Evolutionary conservation across 2,888 invertebrate genomes (phyloP).

Genomic region (Aphodius granarius): DNA sequence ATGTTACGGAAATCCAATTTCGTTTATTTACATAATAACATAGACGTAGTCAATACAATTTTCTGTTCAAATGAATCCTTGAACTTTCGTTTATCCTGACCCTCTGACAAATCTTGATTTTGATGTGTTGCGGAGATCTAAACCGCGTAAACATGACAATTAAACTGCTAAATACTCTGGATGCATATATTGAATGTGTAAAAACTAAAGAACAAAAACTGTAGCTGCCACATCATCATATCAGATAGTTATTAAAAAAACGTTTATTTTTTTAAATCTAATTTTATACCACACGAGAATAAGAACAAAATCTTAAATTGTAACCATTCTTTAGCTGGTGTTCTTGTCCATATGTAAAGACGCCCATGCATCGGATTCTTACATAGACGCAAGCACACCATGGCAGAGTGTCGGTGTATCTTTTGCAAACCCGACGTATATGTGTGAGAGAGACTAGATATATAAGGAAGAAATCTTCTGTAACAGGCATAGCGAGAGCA

Average conservation of each 20-base stretch:
- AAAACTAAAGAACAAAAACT: no score
- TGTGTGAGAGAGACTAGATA: background rate
- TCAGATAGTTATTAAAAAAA: no score
- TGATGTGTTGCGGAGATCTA: background rate
- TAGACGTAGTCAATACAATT: background rate
- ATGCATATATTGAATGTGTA: no score
- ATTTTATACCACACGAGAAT: no score
- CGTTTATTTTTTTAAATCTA: no score
- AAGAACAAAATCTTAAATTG: no score
- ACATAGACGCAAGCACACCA: background rate
- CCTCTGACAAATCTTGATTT: background rate
- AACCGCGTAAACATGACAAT: background rate
- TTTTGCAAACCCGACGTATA: background rate
- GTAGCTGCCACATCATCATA: no score
- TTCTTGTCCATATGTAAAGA: background rate
- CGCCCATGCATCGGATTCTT: background rate
- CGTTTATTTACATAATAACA: background rate
- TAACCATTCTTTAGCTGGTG: no score
- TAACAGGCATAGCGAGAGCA: background rate
- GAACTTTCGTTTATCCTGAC: no score
- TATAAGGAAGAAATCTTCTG: background rate
- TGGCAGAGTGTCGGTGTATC: background rate
- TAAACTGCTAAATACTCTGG: background rate
- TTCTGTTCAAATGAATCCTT: background rate
- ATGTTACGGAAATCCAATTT: background rate